These are phyloP conservation scores for Aplochiton taeniatus DNA, from an alignment of 2,797 vertebrate genomes.

Conservation along the genomic window DNA sequence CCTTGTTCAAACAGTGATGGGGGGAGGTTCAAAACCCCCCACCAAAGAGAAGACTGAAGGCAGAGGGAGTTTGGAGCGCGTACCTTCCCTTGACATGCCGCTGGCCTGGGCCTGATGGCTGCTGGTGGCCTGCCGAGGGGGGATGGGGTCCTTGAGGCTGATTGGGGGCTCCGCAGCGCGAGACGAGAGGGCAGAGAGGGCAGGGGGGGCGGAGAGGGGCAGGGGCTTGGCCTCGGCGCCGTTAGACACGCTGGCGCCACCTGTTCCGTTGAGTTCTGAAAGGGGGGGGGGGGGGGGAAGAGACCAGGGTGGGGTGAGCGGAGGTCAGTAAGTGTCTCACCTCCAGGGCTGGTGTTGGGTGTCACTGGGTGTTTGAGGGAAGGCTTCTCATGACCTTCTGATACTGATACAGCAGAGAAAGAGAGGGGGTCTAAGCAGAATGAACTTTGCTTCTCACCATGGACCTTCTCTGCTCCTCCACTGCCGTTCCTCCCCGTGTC, in stretches of 20 bases:
- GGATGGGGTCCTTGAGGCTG: constrained; percentile 47
- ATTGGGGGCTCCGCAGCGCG: constrained; percentile 62
- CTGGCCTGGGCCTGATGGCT: constrained; percentile 63
- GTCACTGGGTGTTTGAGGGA: no score
- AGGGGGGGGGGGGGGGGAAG: neutral
- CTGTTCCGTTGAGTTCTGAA: constrained; percentile 65
- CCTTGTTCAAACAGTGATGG: no score
- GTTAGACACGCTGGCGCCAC: constrained; percentile 65
- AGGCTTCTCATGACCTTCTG: no score
- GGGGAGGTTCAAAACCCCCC: no score
- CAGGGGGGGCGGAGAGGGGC: constrained; percentile 43
- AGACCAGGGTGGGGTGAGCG: neutral
- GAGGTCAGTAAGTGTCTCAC: neutral
- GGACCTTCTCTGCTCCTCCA: constrained; percentile 67
- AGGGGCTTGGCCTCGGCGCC: constrained; percentile 55
- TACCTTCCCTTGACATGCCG: constrained; percentile 71
- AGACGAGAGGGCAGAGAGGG: constrained; percentile 57
- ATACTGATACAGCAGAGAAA: neutral
- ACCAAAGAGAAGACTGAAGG: no score
- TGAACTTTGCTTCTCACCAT: constrained; percentile 47
- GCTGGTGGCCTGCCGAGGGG: constrained; percentile 50
- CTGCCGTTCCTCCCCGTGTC: constrained; percentile 54
- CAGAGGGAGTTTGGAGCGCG: neutral
- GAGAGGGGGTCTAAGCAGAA: neutral
- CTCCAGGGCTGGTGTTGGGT: no score